phyloP scores from a whole-genome alignment of 2,113 vertebrate genomes.

The Cepphus grylle region DNA sequence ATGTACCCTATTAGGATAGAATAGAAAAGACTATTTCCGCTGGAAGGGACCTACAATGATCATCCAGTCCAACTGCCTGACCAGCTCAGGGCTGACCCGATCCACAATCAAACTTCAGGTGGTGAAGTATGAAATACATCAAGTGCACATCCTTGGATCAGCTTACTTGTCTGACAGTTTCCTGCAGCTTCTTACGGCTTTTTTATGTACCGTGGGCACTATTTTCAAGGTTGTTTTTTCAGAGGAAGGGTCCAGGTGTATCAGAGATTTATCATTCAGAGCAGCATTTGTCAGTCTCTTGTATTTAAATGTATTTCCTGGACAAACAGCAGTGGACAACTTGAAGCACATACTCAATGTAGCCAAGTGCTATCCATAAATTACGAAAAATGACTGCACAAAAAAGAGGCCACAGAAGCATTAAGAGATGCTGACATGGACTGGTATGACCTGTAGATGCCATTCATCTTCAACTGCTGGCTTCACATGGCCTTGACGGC shows the following conservation, averaged over 20 bases:
- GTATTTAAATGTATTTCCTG: neutral
- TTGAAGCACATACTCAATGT: neutral
- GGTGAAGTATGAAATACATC: neutral
- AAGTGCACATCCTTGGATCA: neutral
- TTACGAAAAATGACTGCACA: neutral
- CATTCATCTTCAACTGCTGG: neutral
- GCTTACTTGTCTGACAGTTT: neutral
- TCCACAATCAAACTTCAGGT: neutral
- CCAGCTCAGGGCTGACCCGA: too few species aligned
- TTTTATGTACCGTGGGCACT: too few species aligned
- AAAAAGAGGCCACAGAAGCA: neutral
- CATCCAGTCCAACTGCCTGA: too few species aligned
- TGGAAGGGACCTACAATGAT: too few species aligned
- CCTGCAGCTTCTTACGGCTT: neutral
- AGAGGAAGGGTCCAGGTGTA: neutral
- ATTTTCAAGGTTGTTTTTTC: neutral
- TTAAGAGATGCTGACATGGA: neutral
- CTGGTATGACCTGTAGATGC: neutral
- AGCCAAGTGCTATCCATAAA: neutral
- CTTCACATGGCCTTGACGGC: accelerated
- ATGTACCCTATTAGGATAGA: too few species aligned
- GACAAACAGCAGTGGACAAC: neutral
- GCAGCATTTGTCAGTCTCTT: neutral
- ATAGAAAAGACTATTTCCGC: too few species aligned
- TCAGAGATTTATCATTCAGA: neutral